Conservation (phyloP, 2,888 invertebrate genomes). For the Campoplex capitator region DNA sequence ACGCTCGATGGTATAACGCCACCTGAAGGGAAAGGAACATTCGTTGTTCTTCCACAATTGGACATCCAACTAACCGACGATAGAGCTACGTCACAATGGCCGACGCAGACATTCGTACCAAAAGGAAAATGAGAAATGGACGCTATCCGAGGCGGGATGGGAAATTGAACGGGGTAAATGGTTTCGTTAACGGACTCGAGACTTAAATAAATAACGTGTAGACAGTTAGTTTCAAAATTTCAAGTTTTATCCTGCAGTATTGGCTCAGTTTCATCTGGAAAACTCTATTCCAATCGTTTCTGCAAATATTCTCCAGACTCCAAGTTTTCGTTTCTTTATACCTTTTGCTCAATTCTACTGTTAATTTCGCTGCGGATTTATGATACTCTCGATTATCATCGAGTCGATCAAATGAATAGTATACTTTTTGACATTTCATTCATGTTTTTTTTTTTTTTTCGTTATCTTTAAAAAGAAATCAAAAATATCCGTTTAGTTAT, state of each 20-base stretch:
- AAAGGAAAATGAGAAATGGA: conserved; percentile 47
- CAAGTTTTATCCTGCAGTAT: conserved; percentile 66
- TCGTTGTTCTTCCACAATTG: conserved; percentile 74
- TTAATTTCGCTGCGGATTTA: too few relatives aligned
- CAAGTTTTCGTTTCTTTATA: not conserved
- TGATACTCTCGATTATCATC: too few relatives aligned
- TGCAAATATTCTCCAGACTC: not conserved
- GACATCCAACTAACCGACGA: conserved; percentile 63
- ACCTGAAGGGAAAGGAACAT: conserved; percentile 61
- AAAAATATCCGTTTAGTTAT: too few relatives aligned
- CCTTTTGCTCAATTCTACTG: too few relatives aligned
- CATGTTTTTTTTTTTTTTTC: too few relatives aligned
- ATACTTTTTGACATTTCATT: too few relatives aligned
- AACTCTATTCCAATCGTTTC: conserved; percentile 23
- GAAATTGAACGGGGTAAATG: conserved; percentile 75
- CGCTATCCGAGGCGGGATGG: conserved; percentile 48
- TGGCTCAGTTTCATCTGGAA: not conserved
- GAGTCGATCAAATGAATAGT: not conserved
- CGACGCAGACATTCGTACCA: conserved; percentile 57
- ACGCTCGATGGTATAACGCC: conserved; percentile 40
- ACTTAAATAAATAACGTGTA: conserved; percentile 71
- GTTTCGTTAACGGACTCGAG: conserved; percentile 70
- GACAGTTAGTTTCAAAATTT: conserved; percentile 53
- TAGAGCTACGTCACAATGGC: conserved; percentile 23
- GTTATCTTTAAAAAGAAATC: too few relatives aligned